Percentiles rank a stretch among this genome's conserved stretches.
These are phyloP conservation scores for Grallaria varia DNA, from an alignment of 2,113 vertebrate species.

Conservation along the genomic window DNA sequence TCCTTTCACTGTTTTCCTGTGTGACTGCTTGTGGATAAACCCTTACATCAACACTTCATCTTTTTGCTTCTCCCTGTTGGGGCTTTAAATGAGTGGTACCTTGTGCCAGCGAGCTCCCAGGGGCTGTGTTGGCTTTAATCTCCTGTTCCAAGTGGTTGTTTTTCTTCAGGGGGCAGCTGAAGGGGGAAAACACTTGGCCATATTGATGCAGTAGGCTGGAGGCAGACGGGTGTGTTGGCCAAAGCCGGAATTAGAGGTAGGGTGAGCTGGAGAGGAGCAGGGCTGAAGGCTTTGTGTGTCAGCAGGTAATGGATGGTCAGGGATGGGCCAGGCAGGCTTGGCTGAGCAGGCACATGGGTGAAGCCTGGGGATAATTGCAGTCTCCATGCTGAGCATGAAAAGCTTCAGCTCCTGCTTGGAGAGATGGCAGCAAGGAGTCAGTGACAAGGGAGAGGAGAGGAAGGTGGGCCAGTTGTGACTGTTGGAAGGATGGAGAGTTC, in stretches of 20 bases:
- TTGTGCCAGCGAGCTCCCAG: background rate
- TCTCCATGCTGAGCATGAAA: background rate
- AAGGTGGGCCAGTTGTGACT: background rate
- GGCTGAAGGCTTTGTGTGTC: constrained; percentile 6
- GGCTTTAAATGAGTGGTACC: background rate
- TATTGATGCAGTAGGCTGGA: background rate
- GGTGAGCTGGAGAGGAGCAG: background rate
- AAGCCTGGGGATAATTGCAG: background rate
- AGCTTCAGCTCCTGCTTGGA: background rate
- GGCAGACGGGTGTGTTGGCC: background rate
- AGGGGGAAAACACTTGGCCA: background rate
- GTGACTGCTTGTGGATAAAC: background rate
- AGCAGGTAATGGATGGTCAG: constrained; percentile 12
- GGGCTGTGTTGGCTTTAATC: background rate
- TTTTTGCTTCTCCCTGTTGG: background rate
- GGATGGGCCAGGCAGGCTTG: background rate
- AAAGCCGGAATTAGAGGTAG: background rate
- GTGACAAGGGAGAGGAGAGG: background rate
- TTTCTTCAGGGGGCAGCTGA: background rate
- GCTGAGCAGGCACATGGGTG: background rate
- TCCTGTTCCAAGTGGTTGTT: fast-evolving
- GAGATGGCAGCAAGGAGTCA: fast-evolving
- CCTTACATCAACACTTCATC: background rate
- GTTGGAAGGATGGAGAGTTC: background rate
- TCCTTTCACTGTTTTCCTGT: fast-evolving